Evolutionary conservation across 2,797 vertebrate genomes (phyloP).

Genomic region (Anabas testudineus): DNA sequence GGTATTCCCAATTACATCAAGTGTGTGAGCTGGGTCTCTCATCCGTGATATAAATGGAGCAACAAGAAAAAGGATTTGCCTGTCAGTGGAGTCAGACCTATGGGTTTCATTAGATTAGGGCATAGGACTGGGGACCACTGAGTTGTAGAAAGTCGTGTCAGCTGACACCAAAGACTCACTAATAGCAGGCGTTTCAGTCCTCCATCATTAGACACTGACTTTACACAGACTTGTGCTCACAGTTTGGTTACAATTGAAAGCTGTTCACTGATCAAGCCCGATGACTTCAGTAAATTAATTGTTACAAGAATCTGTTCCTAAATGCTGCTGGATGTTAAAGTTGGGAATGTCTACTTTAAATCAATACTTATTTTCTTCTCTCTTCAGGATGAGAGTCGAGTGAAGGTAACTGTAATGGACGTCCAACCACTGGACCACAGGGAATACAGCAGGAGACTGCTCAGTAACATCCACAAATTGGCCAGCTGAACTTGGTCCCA

Average conservation of each 20-base stretch:
- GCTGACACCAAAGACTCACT: neutral
- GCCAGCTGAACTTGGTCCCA: slow-evolving; percentile 38
- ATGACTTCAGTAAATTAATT: neutral
- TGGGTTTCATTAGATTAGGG: neutral
- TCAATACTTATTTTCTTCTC: slow-evolving; percentile 10
- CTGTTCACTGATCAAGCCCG: neutral
- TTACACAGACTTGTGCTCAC: neutral
- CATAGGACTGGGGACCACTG: neutral
- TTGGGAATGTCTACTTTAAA: neutral
- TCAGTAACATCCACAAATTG: slow-evolving; percentile 85
- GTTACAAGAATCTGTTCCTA: neutral
- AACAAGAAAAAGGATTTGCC: neutral
- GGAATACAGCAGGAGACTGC: slow-evolving; percentile 88
- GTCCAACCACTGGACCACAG: slow-evolving; percentile 89
- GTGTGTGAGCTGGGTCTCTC: neutral
- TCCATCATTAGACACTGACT: neutral
- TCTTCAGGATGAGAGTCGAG: slow-evolving; percentile 89
- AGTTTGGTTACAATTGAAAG: neutral
- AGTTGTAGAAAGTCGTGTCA: neutral
- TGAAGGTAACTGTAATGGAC: slow-evolving; percentile 90
- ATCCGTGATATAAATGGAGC: neutral
- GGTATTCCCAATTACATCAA: neutral
- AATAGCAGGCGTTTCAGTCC: neutral
- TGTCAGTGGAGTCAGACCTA: neutral
- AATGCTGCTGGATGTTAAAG: neutral